Conservation (phyloP, 2,797 vertebrate species). For the Xenentodon cancila region DNA sequence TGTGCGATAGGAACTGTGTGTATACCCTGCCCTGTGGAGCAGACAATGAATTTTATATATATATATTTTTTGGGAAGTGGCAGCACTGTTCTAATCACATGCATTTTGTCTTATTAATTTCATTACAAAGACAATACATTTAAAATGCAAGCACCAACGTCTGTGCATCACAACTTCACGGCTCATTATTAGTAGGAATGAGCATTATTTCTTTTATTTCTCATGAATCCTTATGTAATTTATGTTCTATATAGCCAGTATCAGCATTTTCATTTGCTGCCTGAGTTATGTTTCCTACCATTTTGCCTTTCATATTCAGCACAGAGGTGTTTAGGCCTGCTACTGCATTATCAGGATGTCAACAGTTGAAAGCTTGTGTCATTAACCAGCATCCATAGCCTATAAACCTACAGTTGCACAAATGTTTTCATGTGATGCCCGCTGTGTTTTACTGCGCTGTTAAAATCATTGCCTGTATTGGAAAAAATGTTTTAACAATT, state of each 20-base stretch:
- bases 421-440: constrained; percentile 51
- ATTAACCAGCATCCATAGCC: constrained; percentile 54
- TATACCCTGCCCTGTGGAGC: constrained; percentile 88
- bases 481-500: constrained; percentile 46
- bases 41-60: constrained; percentile 80
- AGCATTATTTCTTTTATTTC: constrained; percentile 51
- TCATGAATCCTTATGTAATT: constrained; percentile 47
- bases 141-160: constrained; percentile 60
- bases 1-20: constrained; percentile 85
- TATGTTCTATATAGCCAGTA: constrained; percentile 59
- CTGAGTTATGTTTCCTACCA: constrained; percentile 18
- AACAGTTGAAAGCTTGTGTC: constrained; percentile 36
- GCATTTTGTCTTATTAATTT: constrained; percentile 54
- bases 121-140: constrained; percentile 64
- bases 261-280: constrained; percentile 36
- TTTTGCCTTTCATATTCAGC: constrained; percentile 47
- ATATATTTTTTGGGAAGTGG: constrained; percentile 76
- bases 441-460: constrained; percentile 50
- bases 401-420: constrained; percentile 39
- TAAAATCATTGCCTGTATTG: constrained; percentile 43
- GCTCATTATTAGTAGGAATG: constrained; percentile 52
- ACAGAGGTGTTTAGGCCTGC: constrained; percentile 42
- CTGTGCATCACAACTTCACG: constrained; percentile 57
- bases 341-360: constrained; percentile 36
- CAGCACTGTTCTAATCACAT: constrained; percentile 73